Evolutionary conservation across 2,888 invertebrate species (phyloP).

Genomic region (Campoplex nolae): DNA sequence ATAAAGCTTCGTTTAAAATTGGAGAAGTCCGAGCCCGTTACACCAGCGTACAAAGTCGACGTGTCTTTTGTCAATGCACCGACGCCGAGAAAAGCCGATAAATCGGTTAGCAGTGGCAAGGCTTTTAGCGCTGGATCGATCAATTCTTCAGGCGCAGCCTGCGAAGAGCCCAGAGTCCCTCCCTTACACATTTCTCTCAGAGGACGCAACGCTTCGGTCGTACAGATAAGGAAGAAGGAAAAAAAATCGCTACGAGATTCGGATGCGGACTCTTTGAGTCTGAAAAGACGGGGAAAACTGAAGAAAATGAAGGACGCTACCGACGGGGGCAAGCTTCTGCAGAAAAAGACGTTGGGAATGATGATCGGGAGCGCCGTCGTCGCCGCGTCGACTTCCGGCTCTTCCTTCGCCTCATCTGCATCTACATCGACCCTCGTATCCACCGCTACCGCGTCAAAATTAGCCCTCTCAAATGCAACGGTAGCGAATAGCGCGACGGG

Average conservation of each 20-base stretch:
- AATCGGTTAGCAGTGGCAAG: slow-evolving; percentile 83
- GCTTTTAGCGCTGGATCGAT: slow-evolving; percentile 84
- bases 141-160: slow-evolving; percentile 72
- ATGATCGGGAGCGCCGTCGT: slow-evolving; percentile 74
- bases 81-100: slow-evolving; percentile 84
- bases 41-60: slow-evolving; percentile 92
- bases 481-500: slow-evolving; percentile 80
- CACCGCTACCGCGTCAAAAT: slow-evolving; percentile 78
- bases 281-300: slow-evolving; percentile 84
- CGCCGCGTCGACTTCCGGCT: slow-evolving; percentile 12
- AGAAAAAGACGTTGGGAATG: slow-evolving; percentile 82
- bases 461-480: slow-evolving; percentile 80
- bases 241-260: slow-evolving; percentile 86
- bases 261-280: slow-evolving; percentile 82
- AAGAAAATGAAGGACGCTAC: slow-evolving; percentile 86
- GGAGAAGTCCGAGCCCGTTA: slow-evolving; percentile 93
- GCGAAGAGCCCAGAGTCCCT: slow-evolving; percentile 93
- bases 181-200: slow-evolving; percentile 95
- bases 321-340: slow-evolving; percentile 82
- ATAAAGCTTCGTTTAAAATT: slow-evolving; percentile 93
- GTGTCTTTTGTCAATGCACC: slow-evolving; percentile 89
- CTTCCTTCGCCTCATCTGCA: not conserved
- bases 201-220: slow-evolving; percentile 92
- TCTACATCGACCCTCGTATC: slow-evolving; percentile 13
- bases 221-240: slow-evolving; percentile 91